A percentile compares a stretch with the other conserved stretches of the same genome.
phyloP scores from a whole-genome alignment of 2,797 vertebrate species.

The Mus spretus region DNA sequence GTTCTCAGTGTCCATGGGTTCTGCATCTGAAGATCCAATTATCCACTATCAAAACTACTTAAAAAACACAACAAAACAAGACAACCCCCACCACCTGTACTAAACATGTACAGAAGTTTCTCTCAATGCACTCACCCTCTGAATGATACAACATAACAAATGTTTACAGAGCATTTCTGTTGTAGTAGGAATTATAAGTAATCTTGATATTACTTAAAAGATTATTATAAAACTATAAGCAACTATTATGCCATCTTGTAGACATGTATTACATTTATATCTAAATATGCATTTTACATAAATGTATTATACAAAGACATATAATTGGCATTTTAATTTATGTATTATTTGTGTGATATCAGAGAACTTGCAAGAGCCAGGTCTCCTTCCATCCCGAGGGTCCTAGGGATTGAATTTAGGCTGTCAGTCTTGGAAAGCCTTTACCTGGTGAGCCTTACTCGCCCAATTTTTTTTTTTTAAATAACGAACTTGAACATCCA shows the following conservation, averaged over 20 bases:
- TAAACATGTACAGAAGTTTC: background rate
- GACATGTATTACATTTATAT: background rate
- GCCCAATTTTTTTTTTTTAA: background rate
- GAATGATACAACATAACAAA: background rate
- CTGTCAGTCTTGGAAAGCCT: background rate
- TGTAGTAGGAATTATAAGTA: background rate
- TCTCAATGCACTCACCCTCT: background rate
- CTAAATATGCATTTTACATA: background rate
- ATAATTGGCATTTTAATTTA: background rate
- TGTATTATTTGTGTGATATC: background rate
- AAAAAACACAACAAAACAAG: background rate
- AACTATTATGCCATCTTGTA: background rate
- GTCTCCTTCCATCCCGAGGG: background rate
- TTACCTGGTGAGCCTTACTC: background rate
- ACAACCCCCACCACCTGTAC: background rate
- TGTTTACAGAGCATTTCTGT: background rate
- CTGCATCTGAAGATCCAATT: background rate
- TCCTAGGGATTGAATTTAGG: background rate
- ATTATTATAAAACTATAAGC: background rate
- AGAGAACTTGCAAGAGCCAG: background rate
- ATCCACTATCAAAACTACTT: background rate
- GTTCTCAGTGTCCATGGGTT: background rate
- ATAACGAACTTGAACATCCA: background rate
- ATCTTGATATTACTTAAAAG: background rate
- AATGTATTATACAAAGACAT: background rate